A percentile compares a stretch with the other conserved stretches of the same genome.
Evolutionary conservation across 2,113 vertebrate genomes (phyloP).

Genomic region (Stegastes partitus): DNA sequence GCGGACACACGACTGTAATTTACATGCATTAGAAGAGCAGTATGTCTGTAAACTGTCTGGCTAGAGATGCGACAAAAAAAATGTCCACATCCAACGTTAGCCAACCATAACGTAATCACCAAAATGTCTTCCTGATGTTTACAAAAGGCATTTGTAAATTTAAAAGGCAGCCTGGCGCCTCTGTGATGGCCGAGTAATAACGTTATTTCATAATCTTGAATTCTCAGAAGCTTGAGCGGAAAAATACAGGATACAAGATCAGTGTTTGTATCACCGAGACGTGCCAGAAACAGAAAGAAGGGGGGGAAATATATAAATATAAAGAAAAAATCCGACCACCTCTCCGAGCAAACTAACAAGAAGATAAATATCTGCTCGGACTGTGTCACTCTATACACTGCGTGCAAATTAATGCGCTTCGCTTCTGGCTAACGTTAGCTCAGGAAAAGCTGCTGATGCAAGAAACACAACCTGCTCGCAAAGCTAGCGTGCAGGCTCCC

Average conservation of each 20-base stretch:
- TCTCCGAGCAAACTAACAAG: not conserved
- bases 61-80: slow-evolving; percentile 70
- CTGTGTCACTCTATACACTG: slow-evolving; percentile 22
- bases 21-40: not conserved
- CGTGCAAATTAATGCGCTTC: slow-evolving; percentile 52
- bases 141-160: slow-evolving; percentile 45
- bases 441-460: slow-evolving; percentile 76
- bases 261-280: not conserved
- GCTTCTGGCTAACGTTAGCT: slow-evolving; percentile 52
- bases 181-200: fast-evolving
- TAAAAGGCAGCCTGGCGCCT: not conserved
- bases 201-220: slow-evolving; percentile 1
- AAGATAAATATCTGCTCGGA: slow-evolving; percentile 7
- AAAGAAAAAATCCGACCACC: not conserved
- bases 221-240: not conserved
- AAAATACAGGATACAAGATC: not conserved
- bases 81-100: slow-evolving; percentile 48
- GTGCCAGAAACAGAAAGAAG: not conserved
- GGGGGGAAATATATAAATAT: too few relatives aligned
- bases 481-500: slow-evolving; percentile 46
- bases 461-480: slow-evolving; percentile 73
- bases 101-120: slow-evolving; percentile 62
- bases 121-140: slow-evolving; percentile 75
- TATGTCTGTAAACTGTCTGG: not conserved
- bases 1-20: not conserved